Evolutionary conservation across 2,113 vertebrate species (phyloP), one percentile per base, ranked within the genome.

Genomic region (Mirounga angustirostris): DNA sequence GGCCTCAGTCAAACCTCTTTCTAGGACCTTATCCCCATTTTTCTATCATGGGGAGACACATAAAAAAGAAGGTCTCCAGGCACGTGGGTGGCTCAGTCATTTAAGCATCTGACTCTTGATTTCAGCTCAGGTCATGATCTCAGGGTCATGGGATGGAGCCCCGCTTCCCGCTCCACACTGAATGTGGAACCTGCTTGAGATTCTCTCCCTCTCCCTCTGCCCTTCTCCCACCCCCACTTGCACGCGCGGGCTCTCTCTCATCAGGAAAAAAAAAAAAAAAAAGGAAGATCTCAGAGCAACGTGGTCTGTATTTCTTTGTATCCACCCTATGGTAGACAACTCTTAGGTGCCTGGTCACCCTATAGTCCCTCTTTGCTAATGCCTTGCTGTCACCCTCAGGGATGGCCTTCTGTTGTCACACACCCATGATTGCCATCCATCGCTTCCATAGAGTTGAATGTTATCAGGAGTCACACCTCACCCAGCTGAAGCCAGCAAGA

Each of bases 361-460:
- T 6, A 5, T 2, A 1, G 21, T 19, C 36, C 5, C 12, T 36
- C 21, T 59, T 65, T 81, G 15, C 56, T 15, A 7, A 33, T 52
- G 56, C 22, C 73, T 67, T 36, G 5, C 65, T 81, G 74, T 7
- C 16, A 26, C 6, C 28, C 24, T 58, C 15, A 2, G 24, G 26
- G 15, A 16, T 14, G 15, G 50, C 12, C 16, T 63, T 92, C 33
- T 63, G 3, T 46, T 24, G 16, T 52, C 24, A 4, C 12, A 1
- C 22, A 63, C 40, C 4, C 58, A 2, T 40, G 43, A 63, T 14
- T 22, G 22, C 26, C 19, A 59, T 5, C 16, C 12, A 7, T 30
- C 28, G 0, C 7, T 15, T 2, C 52, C 4, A 0, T 0, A 15
- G 50, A 78, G 18, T 11, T 18, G 10, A 50, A 33, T 69, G 2